Evolutionary conservation across 2,888 invertebrate genomes (phyloP).

Genomic region (Melangyna quadrimaculata): DNA sequence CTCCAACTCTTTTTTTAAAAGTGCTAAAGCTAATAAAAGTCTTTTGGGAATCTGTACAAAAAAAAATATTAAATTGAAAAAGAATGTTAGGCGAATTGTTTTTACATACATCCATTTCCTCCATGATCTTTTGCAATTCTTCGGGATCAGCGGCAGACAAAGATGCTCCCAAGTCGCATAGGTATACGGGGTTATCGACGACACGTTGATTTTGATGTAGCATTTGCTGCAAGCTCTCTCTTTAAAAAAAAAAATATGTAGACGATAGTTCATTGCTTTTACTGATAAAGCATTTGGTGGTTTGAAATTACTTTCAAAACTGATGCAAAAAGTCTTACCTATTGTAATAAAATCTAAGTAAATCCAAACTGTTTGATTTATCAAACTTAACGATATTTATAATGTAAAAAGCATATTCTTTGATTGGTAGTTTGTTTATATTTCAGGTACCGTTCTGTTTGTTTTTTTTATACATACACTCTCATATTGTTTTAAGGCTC

Average conservation of each 20-base stretch:
- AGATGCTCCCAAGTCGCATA: constrained; percentile 97
- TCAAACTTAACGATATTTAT: too few relatives aligned
- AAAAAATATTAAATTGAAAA: constrained; percentile 61
- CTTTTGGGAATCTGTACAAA: constrained; percentile 95
- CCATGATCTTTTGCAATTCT: constrained; percentile 95
- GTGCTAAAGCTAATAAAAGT: constrained; percentile 92
- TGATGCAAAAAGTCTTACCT: too few relatives aligned
- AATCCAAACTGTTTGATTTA: too few relatives aligned
- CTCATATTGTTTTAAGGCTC: too few relatives aligned
- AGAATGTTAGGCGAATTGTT: too few relatives aligned
- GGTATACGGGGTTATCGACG: constrained; percentile 98
- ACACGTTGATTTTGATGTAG: constrained; percentile 97
- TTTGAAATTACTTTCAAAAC: too few relatives aligned
- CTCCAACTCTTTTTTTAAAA: constrained; percentile 98
- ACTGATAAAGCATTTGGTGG: not conserved
- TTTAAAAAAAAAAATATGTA: constrained; percentile 74
- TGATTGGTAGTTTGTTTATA: too few relatives aligned
- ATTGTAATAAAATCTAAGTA: too few relatives aligned
- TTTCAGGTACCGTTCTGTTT: too few relatives aligned
- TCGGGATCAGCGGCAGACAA: constrained; percentile 94
- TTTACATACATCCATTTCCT: constrained; percentile 93
- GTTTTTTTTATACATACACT: too few relatives aligned
- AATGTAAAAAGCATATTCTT: too few relatives aligned
- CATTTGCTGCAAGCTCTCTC: constrained; percentile 99
- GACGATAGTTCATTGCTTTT: not conserved